phyloP scores from a whole-genome alignment of 1,140 invertebrate species.

The Scaptodrosophila lebanonensis region DNA sequence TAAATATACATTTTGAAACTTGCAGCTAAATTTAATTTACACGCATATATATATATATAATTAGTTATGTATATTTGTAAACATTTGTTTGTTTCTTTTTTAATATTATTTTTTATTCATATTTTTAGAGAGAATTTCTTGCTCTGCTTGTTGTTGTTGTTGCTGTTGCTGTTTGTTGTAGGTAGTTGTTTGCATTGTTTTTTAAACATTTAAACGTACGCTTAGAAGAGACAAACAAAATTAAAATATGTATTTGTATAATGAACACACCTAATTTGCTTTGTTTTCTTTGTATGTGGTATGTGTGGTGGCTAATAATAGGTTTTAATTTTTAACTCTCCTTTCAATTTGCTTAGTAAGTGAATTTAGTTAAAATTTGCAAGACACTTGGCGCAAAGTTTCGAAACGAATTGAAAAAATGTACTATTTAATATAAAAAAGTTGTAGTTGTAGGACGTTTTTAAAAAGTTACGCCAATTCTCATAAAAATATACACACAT shows the following conservation, averaged over 20 bases:
- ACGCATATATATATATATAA: constrained; percentile 28
- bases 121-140: constrained; percentile 54
- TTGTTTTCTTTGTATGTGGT: constrained; percentile 19
- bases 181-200: constrained; percentile 69
- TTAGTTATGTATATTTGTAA: constrained; percentile 10
- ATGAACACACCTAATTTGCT: constrained; percentile 61
- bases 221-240: constrained; percentile 44
- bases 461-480: constrained; percentile 55
- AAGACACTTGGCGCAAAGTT: constrained; percentile 59
- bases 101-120: constrained; percentile 46
- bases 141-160: constrained; percentile 29
- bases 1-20: constrained; percentile 39
- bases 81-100: constrained; percentile 12
- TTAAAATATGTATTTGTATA: constrained; percentile 48
- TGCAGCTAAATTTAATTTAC: constrained; percentile 58
- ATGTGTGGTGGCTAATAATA: too few relatives aligned
- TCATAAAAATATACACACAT: constrained; percentile 58
- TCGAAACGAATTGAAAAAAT: constrained; percentile 24
- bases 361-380: constrained; percentile 43
- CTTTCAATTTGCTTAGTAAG: constrained; percentile 7
- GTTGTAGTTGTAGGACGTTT: constrained; percentile 30
- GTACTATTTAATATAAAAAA: constrained; percentile 33
- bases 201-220: constrained; percentile 41
- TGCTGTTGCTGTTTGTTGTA: constrained; percentile 46
- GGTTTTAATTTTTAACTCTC: constrained; percentile 5